Conservation (phyloP, 2,888 invertebrate genomes). For the Lymantria dispar region DNA sequence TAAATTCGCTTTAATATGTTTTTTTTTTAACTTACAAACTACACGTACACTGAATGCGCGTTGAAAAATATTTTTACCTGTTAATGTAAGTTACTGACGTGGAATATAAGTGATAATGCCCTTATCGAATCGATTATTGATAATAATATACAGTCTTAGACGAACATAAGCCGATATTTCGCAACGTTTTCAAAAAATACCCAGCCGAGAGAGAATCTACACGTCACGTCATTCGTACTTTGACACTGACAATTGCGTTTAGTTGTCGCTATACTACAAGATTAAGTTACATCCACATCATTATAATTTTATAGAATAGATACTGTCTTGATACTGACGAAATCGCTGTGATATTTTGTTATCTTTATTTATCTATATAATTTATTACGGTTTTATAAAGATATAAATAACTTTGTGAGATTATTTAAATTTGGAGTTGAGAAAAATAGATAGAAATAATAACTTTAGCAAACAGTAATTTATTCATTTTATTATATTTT, state of each 20-base stretch:
- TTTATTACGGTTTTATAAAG: no score
- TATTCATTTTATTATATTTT: no score
- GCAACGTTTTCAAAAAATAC: conserved; percentile 51
- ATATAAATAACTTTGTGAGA: no score
- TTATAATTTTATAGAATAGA: neutral
- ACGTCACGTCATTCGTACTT: conserved; percentile 48
- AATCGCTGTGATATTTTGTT: no score
- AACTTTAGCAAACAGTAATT: no score
- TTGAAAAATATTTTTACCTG: conserved; percentile 54
- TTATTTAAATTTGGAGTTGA: no score
- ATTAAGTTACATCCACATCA: neutral
- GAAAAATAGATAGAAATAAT: no score
- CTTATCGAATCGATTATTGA: conserved; percentile 60
- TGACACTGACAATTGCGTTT: conserved; percentile 38
- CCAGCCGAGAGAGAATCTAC: conserved; percentile 38
- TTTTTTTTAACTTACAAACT: conserved; percentile 23
- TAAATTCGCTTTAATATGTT: conserved; percentile 14
- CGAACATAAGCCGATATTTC: conserved; percentile 26
- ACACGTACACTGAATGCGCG: conserved; percentile 8
- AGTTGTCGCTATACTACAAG: conserved; percentile 11
- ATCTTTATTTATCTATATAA: no score
- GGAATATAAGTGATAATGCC: conserved; percentile 50
- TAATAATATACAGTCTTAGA: conserved; percentile 38
- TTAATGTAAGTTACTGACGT: conserved; percentile 55
- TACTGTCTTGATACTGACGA: no score